Evolutionary conservation across 2,888 invertebrate genomes (phyloP).

Genomic region (Balanococcus diminutus): DNA sequence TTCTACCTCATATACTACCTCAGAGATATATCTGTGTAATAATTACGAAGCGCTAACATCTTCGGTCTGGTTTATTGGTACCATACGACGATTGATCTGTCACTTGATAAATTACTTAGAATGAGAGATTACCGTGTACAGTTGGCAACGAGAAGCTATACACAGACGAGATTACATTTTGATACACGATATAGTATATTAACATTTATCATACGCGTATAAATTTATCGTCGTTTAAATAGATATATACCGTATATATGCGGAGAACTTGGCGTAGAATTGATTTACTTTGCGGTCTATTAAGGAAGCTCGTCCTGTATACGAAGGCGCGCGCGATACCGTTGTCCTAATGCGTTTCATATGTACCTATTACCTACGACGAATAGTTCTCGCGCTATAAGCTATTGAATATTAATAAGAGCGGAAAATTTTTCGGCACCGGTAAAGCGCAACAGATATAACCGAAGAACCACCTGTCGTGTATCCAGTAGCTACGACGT

Average conservation of each 20-base stretch:
- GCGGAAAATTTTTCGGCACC: not conserved
- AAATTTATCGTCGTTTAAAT: slow-evolving; percentile 12
- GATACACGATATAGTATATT: slow-evolving; percentile 10
- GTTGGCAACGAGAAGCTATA: not conserved
- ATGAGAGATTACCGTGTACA: not conserved
- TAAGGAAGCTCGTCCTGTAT: not conserved
- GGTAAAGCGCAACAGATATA: not conserved
- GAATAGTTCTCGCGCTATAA: not conserved
- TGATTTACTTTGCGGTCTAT: slow-evolving; percentile 31
- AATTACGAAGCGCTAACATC: not conserved
- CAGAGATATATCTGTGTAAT: not conserved
- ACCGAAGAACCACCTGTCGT: not conserved
- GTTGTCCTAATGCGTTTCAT: slow-evolving; percentile 30
- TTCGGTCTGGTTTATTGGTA: not conserved
- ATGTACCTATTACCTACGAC: not conserved
- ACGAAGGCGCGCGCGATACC: slow-evolving; percentile 13
- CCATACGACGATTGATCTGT: slow-evolving; percentile 11
- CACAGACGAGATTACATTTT: not conserved
- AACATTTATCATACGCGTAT: slow-evolving; percentile 23
- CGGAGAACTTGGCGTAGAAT: slow-evolving; percentile 3
- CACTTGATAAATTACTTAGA: slow-evolving; percentile 5
- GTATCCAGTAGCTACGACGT: slow-evolving; percentile 27
- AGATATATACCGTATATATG: not conserved
- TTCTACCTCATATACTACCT: not conserved
- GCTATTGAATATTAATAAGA: slow-evolving; percentile 38